Percentiles rank a stretch among this genome's conserved stretches.
Conservation (phyloP, 2,113 vertebrate species). For the Acrocephalus kingi region DNA sequence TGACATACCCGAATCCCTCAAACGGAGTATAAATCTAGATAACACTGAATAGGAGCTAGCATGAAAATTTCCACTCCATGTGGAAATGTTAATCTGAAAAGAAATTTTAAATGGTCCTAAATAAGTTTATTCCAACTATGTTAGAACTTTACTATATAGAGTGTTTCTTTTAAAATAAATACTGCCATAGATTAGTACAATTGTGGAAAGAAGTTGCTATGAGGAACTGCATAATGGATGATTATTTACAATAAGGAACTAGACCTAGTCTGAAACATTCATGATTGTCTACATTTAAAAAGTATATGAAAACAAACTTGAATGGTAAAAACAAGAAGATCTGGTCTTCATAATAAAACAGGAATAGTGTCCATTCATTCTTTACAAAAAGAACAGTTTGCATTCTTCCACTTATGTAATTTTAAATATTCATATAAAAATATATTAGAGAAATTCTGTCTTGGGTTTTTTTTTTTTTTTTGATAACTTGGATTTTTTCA, state of each 20-base stretch:
- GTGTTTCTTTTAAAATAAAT: neutral
- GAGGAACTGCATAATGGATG: neutral
- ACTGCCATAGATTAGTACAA: neutral
- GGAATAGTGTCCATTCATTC: neutral
- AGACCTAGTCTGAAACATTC: neutral
- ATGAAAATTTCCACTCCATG: neutral
- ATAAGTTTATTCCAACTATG: neutral
- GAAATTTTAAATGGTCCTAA: neutral
- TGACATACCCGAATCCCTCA: neutral
- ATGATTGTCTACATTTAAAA: neutral
- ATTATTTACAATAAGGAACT: neutral
- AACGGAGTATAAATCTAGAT: neutral
- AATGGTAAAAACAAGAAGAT: neutral
- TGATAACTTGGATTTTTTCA: neutral
- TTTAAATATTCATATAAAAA: neutral
- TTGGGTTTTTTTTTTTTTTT: neutral
- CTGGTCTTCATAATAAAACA: neutral
- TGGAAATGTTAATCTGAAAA: neutral
- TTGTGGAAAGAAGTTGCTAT: neutral
- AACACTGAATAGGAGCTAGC: neutral
- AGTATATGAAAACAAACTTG: neutral
- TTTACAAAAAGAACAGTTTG: neutral
- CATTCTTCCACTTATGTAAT: neutral
- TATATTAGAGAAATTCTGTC: neutral
- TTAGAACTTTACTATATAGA: neutral